A percentile compares a stretch with the other conserved stretches of the same genome.
Evolutionary conservation across 2,113 vertebrate genomes (phyloP).

Genomic region (Siniperca chuatsi): DNA sequence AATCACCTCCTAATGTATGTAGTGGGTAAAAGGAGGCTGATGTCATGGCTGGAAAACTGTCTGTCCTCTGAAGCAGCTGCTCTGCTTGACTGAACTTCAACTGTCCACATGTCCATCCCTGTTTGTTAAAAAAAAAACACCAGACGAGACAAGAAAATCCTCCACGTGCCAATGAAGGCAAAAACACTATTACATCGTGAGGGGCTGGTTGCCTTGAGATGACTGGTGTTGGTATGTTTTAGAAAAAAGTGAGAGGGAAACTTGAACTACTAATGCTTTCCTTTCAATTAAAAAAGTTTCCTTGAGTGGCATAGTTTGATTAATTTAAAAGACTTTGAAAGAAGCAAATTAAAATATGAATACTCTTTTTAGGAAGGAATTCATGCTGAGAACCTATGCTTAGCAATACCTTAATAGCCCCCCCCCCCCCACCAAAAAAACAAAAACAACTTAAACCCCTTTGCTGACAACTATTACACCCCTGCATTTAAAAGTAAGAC

Average conservation of each 20-base stretch:
- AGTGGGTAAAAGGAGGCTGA: constrained; percentile 44
- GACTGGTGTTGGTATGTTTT: neutral
- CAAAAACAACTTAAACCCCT: too few species aligned
- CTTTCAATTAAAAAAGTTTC: neutral
- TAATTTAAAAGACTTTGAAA: too few species aligned
- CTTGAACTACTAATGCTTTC: neutral
- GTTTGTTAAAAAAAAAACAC: constrained; percentile 22
- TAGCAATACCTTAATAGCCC: too few species aligned
- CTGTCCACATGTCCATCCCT: constrained; percentile 26
- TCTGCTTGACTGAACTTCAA: constrained; percentile 13
- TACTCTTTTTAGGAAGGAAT: too few species aligned
- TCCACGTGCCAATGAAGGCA: neutral
- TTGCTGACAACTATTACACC: too few species aligned
- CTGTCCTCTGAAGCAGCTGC: constrained; percentile 57
- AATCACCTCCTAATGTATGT: constrained; percentile 44
- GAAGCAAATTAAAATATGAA: too few species aligned
- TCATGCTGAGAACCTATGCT: too few species aligned
- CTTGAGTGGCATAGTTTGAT: neutral
- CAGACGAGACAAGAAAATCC: constrained; percentile 50
- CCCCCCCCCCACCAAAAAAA: too few species aligned
- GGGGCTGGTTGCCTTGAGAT: neutral
- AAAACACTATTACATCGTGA: constrained; percentile 27
- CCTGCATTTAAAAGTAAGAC: too few species aligned
- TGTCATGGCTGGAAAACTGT: constrained; percentile 60
- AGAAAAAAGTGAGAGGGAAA: neutral